Percentiles rank a stretch among this genome's conserved stretches.
Conservation (phyloP, 2,797 vertebrate species). For the Clarias pachynema region DNA sequence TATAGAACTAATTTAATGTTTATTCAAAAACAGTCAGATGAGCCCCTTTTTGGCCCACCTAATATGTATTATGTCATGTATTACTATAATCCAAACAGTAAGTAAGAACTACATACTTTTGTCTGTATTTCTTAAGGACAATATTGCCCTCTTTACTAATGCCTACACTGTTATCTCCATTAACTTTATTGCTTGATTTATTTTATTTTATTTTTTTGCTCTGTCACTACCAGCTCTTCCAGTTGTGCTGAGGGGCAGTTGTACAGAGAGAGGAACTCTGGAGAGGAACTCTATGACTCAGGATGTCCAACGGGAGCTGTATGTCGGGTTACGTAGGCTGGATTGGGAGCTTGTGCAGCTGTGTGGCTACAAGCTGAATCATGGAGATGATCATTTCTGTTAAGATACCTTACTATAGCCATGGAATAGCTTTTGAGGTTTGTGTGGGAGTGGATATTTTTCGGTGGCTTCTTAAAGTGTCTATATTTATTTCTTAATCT, state of each 20-base stretch:
- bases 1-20: constrained; percentile 56
- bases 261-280: constrained; percentile 42
- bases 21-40: constrained; percentile 55
- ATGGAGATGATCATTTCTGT: constrained; percentile 61
- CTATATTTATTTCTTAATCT: background rate
- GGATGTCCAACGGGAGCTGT: constrained; percentile 67
- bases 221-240: constrained; percentile 47
- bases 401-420: constrained; percentile 69
- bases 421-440: constrained; percentile 73
- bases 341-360: constrained; percentile 52
- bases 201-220: background rate
- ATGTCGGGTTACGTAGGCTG: constrained; percentile 62
- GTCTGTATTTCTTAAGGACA: background rate
- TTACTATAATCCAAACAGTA: background rate
- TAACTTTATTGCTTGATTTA: background rate
- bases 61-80: background rate
- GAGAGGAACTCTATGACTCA: constrained; percentile 57
- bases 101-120: background rate
- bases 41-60: constrained; percentile 26
- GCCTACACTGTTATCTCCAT: background rate
- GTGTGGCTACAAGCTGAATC: constrained; percentile 62
- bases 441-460: background rate
- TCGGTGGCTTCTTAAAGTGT: background rate
- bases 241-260: constrained; percentile 49
- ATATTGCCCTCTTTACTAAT: background rate